Percentiles rank a stretch among this genome's conserved stretches.
These are phyloP conservation scores for Meiosimyza platycephala DNA, from an alignment of 2,888 invertebrate genomes.

Conservation along the genomic window DNA sequence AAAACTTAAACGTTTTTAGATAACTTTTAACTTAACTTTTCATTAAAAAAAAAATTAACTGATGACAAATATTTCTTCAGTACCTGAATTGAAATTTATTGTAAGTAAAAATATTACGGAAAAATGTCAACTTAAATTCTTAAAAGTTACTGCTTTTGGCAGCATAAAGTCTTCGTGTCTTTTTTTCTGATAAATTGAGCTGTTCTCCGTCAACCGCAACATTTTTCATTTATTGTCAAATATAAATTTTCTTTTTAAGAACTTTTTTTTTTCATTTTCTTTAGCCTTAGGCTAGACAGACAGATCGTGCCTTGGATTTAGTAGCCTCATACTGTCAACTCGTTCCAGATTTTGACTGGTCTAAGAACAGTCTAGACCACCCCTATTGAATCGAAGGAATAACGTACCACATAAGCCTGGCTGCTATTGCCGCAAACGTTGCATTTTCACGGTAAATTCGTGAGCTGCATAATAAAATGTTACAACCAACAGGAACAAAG, in stretches of 20 bases:
- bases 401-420: slow-evolving; percentile 10
- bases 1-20: too few species aligned
- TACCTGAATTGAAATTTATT: too few species aligned
- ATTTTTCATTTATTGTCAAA: slow-evolving; percentile 62
- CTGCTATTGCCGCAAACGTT: neutral
- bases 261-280: slow-evolving; percentile 14
- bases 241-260: slow-evolving; percentile 37
- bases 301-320: slow-evolving; percentile 31
- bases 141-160: too few species aligned
- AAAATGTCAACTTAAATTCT: too few species aligned
- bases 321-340: slow-evolving; percentile 4
- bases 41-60: too few species aligned
- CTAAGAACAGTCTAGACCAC: slow-evolving; percentile 62
- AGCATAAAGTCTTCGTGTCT: too few species aligned
- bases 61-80: too few species aligned
- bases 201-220: slow-evolving; percentile 30
- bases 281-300: slow-evolving; percentile 35
- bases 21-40: too few species aligned
- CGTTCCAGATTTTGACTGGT: slow-evolving; percentile 46
- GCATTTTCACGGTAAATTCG: slow-evolving; percentile 25
- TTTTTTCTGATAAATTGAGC: neutral
- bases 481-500: too few species aligned
- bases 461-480: slow-evolving; percentile 19
- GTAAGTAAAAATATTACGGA: too few species aligned
- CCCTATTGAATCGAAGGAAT: neutral